Base-by-base conservation (phyloP, 2,888 invertebrate species). In the Caenorhabditis sp. region DNA sequence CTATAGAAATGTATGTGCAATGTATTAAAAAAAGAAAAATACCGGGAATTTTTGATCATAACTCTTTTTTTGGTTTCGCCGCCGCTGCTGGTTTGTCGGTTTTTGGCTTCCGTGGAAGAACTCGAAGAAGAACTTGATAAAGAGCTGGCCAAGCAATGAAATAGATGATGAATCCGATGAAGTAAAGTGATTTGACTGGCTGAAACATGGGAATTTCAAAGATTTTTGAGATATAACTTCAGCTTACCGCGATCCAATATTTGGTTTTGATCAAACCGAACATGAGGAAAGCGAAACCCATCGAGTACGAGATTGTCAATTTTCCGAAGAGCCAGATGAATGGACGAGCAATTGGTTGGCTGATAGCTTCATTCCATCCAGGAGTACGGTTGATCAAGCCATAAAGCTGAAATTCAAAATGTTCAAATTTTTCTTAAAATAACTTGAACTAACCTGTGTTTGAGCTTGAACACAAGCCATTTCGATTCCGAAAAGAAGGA, bases 401-500 rank as follows among this genome's bases (percentile, higher is more conserved):
- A 64, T 84, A 87, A 21, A 87, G 71, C 83, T 85, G 70, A 52
- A 78, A 74, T 25, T n/a, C 56, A 21, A 56, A 56, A 7, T 56
- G 1, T 56, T 56, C 3, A 56, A 56, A 27, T 50, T 50, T 50
- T 50, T 14, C 14, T n/a, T 4, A 50, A 50, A 50, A 50, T 50
- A 17, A 50, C 4, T 50, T 5, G 14, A 50, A 50, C 5, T n/a
- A 27, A 60, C 93, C 87, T 94, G 93, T 89, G 92, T 93, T 86
- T 96, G 95, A 87, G 93, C 91, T 76, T 92, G 92, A 88, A 95
- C 93, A 38, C 94, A 92, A 38, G 94, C 89, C 88, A 95, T 96
- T 88, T 97, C 97, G 89, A 95, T 92, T 67, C 93, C 91, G 90
- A 97, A 97, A 57, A 93, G 93, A 85, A 94, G 90, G 88, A 95